A percentile compares a stretch with the other conserved stretches of the same genome.
These are phyloP conservation scores for Gadopsis marmoratus DNA, from an alignment of 2,797 vertebrate species.

Conservation along the genomic window DNA sequence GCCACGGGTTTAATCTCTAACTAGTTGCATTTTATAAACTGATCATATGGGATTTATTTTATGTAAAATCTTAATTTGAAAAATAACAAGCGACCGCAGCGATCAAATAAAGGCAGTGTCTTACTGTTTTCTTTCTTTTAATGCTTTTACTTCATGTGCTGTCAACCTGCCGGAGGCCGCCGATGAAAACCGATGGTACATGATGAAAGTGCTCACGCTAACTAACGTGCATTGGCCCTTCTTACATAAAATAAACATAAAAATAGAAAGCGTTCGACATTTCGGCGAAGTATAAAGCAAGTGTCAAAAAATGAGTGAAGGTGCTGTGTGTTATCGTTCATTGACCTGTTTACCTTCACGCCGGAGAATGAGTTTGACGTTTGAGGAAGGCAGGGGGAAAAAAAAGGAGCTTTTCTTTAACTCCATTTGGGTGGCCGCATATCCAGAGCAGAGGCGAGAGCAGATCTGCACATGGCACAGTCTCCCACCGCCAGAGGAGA, in stretches of 20 bases:
- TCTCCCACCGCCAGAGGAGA: constrained; percentile 66
- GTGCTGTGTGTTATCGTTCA: background rate
- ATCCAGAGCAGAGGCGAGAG: constrained; percentile 38
- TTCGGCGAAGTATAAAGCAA: too few species aligned
- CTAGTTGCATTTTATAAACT: background rate
- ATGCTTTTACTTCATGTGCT: too few species aligned
- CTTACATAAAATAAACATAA: too few species aligned
- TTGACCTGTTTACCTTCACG: background rate
- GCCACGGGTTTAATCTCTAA: background rate
- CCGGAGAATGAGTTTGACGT: constrained; percentile 10
- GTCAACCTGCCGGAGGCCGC: too few species aligned
- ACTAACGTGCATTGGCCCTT: too few species aligned
- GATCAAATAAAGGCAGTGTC: background rate
- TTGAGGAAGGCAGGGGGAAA: background rate
- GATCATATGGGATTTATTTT: background rate
- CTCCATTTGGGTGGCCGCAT: constrained; percentile 70
- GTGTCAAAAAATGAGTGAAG: background rate
- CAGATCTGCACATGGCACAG: constrained; percentile 63
- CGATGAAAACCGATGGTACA: too few species aligned
- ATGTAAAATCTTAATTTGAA: background rate
- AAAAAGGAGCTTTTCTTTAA: background rate
- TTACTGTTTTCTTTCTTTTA: too few species aligned
- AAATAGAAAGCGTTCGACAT: too few species aligned
- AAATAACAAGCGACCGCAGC: background rate
- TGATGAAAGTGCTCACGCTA: too few species aligned